phyloP scores from a whole-genome alignment of 2,113 vertebrate species.

The Camelus dromedarius region DNA sequence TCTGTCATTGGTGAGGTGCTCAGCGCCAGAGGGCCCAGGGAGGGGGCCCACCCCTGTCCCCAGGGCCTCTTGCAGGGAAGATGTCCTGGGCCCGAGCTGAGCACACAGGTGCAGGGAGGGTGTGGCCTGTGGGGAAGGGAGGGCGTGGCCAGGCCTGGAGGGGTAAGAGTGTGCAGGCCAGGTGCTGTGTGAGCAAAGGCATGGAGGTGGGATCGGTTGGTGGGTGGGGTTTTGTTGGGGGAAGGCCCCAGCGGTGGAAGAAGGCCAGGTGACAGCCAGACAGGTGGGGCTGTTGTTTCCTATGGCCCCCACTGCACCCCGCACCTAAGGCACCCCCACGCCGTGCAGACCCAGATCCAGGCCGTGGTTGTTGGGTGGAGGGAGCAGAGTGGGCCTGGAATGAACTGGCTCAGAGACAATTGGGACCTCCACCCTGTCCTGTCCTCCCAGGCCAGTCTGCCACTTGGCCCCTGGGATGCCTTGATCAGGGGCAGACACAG shows the following conservation, averaged over 20 bases:
- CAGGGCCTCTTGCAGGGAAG: neutral
- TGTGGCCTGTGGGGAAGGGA: neutral
- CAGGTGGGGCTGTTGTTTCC: neutral
- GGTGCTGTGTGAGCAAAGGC: neutral
- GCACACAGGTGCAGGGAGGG: neutral
- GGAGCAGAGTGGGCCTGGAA: neutral
- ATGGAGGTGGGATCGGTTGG: fast-evolving
- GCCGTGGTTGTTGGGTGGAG: neutral
- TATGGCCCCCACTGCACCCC: neutral
- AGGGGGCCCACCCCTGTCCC: neutral
- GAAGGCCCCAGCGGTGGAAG: neutral
- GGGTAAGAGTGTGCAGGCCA: neutral
- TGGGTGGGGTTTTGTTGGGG: neutral
- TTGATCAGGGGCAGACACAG: neutral
- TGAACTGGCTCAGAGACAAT: no score
- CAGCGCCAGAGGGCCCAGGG: no score
- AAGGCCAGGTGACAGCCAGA: neutral
- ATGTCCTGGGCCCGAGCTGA: neutral
- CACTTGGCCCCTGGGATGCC: neutral
- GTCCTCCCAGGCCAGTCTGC: neutral
- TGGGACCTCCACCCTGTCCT: neutral
- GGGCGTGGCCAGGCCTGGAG: neutral
- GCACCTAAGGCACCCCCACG: neutral
- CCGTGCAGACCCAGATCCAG: neutral
- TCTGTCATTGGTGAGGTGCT: neutral